These are phyloP conservation scores for Huso huso DNA, from an alignment of 2,797 vertebrate genomes.

Conservation along the genomic window DNA sequence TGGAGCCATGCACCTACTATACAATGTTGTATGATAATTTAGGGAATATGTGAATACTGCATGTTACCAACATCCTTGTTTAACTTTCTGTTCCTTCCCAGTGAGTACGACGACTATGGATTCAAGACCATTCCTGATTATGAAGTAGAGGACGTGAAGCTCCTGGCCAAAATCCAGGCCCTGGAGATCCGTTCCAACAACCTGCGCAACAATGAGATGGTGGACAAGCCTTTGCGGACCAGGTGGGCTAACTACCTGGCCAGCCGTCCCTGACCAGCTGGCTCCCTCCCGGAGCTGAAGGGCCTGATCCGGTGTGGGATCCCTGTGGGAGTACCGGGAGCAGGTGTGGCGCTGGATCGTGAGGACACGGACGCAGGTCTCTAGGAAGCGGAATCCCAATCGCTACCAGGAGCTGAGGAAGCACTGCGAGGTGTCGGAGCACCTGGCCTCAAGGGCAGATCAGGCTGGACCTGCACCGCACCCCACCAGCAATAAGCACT, in stretches of 20 bases:
- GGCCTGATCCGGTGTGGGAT: too few relatives aligned
- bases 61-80: too few relatives aligned
- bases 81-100: too few relatives aligned
- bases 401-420: conserved; percentile 68
- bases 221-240: conserved; percentile 58
- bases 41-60: too few relatives aligned
- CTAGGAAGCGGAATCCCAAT: conserved; percentile 41
- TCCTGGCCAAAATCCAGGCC: conserved; percentile 85
- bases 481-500: conserved; percentile 78
- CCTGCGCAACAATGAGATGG: conserved; percentile 60
- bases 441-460: conserved; percentile 85
- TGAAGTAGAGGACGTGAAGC: too few relatives aligned
- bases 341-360: conserved; percentile 79
- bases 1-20: too few relatives aligned
- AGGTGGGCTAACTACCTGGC: conserved; percentile 77
- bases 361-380: conserved; percentile 42
- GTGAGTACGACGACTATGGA: too few relatives aligned
- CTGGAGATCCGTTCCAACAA: conserved; percentile 81
- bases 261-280: too few relatives aligned
- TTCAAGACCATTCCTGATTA: too few relatives aligned
- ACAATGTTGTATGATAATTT: too few relatives aligned
- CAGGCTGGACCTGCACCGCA: conserved; percentile 85
- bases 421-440: conserved; percentile 54
- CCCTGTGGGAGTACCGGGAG: conserved; percentile 64
- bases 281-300: too few relatives aligned